Conservation (phyloP, 2,888 invertebrate genomes). For the Heliothis peltigera region DNA sequence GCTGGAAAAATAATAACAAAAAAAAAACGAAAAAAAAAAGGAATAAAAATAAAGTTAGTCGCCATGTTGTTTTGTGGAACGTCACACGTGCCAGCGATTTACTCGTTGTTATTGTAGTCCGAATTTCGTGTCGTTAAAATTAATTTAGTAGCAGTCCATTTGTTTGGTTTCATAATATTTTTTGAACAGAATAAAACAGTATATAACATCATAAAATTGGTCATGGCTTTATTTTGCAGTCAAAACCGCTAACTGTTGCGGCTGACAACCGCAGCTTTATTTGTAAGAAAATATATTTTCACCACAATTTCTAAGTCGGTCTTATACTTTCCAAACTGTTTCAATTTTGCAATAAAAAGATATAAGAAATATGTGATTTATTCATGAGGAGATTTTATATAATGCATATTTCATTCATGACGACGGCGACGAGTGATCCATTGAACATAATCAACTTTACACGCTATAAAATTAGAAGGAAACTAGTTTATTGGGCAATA, state of each 20-base stretch:
- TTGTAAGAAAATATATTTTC: neutral
- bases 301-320: no score
- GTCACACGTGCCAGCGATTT: slow-evolving; percentile 17
- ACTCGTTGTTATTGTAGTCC: slow-evolving; percentile 12
- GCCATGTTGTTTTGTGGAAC: slow-evolving; percentile 8
- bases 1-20: slow-evolving; percentile 32
- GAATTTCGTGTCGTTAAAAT: slow-evolving; percentile 26
- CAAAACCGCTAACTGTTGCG: neutral
- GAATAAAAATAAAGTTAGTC: neutral
- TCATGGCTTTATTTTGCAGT: neutral
- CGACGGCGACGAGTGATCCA: neutral
- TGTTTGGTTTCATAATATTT: slow-evolving; percentile 6
- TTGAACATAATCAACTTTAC: slow-evolving; percentile 14
- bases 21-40: slow-evolving; percentile 17
- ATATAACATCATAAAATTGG: neutral
- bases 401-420: neutral
- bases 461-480: slow-evolving; percentile 14
- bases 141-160: slow-evolving; percentile 3
- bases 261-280: neutral
- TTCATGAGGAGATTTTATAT: neutral
- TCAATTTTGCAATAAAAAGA: neutral
- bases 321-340: neutral
- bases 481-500: slow-evolving; percentile 16
- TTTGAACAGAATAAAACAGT: neutral
- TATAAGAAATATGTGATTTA: neutral